A percentile compares a stretch with the other conserved stretches of the same genome.
Conservation (phyloP, 1,140 invertebrate genomes). For the Stenopsyche tienmushanensis region DNA sequence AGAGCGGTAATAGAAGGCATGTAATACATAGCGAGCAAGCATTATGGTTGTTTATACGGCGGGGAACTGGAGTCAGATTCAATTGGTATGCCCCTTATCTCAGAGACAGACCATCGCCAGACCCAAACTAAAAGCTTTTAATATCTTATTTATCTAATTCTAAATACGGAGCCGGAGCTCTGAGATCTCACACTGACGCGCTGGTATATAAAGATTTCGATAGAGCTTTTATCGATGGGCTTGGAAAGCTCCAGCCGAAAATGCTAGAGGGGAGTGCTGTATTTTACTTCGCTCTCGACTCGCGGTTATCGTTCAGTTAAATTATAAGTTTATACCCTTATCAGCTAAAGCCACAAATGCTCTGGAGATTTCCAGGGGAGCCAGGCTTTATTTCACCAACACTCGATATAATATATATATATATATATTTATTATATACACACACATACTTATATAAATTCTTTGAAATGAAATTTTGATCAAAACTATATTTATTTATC, state of each 20-base stretch:
- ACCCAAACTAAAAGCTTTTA: slow-evolving; percentile 41
- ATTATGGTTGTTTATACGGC: neutral
- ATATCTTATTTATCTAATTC: slow-evolving; percentile 43
- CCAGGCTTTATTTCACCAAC: slow-evolving; percentile 1
- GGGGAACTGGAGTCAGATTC: slow-evolving; percentile 8
- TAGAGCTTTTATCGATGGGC: slow-evolving; percentile 22
- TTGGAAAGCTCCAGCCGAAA: neutral
- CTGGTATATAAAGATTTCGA: slow-evolving; percentile 21
- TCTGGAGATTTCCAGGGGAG: slow-evolving; percentile 22
- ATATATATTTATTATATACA: neutral
- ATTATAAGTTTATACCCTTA: slow-evolving; percentile 38
- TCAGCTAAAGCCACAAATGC: slow-evolving; percentile 25
- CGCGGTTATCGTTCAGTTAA: slow-evolving; percentile 34
- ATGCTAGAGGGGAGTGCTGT: neutral
- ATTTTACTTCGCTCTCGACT: slow-evolving; percentile 7
- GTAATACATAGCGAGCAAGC: neutral
- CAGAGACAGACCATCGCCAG: slow-evolving; percentile 33
- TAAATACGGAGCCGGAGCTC: slow-evolving; percentile 30
- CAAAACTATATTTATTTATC: neutral
- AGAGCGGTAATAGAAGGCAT: neutral
- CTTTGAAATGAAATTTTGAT: neutral
- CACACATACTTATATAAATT: too few relatives aligned
- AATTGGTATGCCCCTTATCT: slow-evolving; percentile 35
- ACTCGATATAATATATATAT: slow-evolving; percentile 6
- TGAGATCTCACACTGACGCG: slow-evolving; percentile 16